Conservation (phyloP, 2,797 vertebrate genomes). For the Sebastes ruberrimus region DNA sequence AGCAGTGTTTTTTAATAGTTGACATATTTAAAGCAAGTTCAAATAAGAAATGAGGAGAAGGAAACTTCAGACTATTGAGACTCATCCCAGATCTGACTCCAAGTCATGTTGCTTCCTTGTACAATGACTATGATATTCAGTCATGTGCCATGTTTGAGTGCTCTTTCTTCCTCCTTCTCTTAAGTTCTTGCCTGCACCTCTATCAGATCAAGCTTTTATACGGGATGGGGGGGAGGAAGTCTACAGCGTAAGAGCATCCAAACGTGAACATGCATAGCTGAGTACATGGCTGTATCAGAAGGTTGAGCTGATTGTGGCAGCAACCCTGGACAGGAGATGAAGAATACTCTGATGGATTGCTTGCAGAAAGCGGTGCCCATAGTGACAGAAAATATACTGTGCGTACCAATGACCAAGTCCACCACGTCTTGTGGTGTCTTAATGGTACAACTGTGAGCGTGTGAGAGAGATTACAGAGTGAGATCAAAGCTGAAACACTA, state of each 20-base stretch:
- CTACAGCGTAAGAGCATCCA: conserved; percentile 34
- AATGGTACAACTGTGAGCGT: neutral
- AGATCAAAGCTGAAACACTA: neutral
- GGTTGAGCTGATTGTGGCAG: neutral
- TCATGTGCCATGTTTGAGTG: conserved; percentile 17
- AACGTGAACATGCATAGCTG: conserved; percentile 52
- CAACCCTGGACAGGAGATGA: conserved; percentile 6
- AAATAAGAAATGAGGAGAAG: conserved; percentile 6
- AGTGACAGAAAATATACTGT: neutral
- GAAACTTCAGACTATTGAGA: neutral
- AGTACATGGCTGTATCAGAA: conserved; percentile 27
- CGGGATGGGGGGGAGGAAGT: neutral
- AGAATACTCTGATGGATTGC: neutral
- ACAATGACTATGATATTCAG: neutral
- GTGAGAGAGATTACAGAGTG: neutral
- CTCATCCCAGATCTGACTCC: neutral
- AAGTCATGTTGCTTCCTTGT: neutral
- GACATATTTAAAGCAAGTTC: neutral
- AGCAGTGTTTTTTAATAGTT: neutral
- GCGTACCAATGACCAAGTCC: neutral
- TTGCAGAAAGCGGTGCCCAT: neutral
- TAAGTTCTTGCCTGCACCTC: neutral
- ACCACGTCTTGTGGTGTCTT: neutral
- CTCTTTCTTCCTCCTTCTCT: conserved; percentile 14
- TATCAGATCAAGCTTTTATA: neutral